phyloP scores from a whole-genome alignment of 2,113 vertebrate genomes.

The Thalassoma bifasciatum region DNA sequence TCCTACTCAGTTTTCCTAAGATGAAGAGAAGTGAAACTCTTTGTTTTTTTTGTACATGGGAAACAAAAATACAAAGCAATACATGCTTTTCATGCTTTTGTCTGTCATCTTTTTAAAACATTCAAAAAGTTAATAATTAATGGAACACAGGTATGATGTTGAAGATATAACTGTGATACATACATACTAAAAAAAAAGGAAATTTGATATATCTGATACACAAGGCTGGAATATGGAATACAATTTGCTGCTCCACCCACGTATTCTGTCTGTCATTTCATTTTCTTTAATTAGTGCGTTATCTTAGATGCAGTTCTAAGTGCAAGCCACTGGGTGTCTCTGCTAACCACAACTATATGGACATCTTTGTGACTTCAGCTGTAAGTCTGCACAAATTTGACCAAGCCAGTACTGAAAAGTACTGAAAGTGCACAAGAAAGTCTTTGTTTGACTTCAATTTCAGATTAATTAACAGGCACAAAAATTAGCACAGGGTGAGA shows the following conservation, averaged over 20 bases:
- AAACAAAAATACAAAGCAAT: slow-evolving; percentile 13
- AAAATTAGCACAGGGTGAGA: neutral
- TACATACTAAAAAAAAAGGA: neutral
- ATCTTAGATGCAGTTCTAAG: neutral
- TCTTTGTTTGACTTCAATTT: neutral
- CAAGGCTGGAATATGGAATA: neutral
- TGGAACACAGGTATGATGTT: neutral
- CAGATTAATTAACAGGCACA: neutral
- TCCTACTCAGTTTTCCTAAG: slow-evolving; percentile 57
- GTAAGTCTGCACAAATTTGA: slow-evolving; percentile 12
- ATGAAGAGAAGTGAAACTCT: slow-evolving; percentile 12
- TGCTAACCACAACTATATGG: slow-evolving; percentile 49
- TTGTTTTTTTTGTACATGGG: slow-evolving; percentile 12
- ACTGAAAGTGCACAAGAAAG: no score
- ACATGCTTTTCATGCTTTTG: slow-evolving; percentile 22
- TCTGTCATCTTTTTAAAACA: neutral
- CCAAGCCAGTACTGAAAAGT: neutral
- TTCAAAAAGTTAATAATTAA: neutral
- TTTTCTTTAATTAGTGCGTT: neutral
- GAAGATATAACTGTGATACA: neutral
- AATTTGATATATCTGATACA: neutral
- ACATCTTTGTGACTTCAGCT: neutral
- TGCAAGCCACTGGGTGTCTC: slow-evolving; percentile 70
- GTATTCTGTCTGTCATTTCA: neutral
- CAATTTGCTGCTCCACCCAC: neutral